phyloP scores from a whole-genome alignment of 2,113 vertebrate genomes.

The Notarius lentiginosus region DNA sequence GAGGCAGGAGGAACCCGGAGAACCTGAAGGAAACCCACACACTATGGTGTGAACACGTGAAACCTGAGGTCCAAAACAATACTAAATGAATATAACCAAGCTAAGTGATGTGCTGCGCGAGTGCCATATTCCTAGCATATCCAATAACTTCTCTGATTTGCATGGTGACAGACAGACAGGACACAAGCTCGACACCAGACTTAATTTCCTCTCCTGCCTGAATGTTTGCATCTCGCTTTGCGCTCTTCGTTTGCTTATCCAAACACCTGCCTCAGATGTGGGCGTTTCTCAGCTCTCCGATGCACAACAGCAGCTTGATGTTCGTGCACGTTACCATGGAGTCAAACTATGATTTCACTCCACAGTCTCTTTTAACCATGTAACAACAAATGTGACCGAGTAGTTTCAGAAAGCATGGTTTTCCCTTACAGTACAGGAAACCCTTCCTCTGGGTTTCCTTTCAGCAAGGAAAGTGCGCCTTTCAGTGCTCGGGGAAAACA shows the following conservation, averaged over 20 bases:
- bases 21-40: neutral
- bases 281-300: neutral
- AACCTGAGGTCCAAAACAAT: neutral
- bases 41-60: neutral
- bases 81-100: neutral
- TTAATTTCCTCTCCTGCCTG: neutral
- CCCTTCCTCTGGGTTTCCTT: neutral
- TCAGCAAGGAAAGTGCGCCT: constrained; percentile 3
- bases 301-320: neutral
- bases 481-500: neutral
- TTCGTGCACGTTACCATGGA: neutral
- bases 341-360: neutral
- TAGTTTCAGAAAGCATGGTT: neutral
- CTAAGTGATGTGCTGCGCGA: neutral
- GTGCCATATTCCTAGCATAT: too few relatives aligned
- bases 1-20: neutral
- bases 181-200: neutral
- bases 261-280: neutral
- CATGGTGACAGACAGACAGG: neutral
- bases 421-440: neutral
- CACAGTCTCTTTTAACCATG: neutral
- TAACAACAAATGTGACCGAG: constrained; percentile 11
- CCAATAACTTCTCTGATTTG: neutral
- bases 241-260: constrained; percentile 25
- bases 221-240: neutral